These are phyloP conservation scores for Thyatira batis DNA, from an alignment of 2,888 invertebrate genomes.

Conservation along the genomic window DNA sequence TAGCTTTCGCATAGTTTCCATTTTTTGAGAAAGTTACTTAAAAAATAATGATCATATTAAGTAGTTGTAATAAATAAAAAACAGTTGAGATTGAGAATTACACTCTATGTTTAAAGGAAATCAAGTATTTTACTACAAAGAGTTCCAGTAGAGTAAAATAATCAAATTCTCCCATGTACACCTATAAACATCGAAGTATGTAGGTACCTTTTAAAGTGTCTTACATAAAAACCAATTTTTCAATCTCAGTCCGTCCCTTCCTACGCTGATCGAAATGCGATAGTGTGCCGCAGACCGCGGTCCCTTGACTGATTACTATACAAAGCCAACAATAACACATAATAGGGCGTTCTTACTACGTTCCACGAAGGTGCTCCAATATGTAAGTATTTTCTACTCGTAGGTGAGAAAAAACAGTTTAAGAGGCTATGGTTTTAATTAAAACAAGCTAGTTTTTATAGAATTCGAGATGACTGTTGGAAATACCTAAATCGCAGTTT, in stretches of 20 bases:
- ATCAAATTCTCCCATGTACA: too few species aligned
- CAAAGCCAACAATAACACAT: slow-evolving; percentile 36
- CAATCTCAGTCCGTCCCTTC: slow-evolving; percentile 13
- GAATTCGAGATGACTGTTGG: neutral
- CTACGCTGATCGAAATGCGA: slow-evolving; percentile 24
- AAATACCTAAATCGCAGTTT: neutral
- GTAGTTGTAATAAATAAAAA: too few species aligned
- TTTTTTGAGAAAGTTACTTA: too few species aligned
- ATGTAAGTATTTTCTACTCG: too few species aligned
- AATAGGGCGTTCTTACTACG: slow-evolving; percentile 32
- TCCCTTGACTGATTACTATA: slow-evolving; percentile 39
- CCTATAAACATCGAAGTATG: too few species aligned
- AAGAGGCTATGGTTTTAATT: neutral
- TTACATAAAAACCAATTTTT: slow-evolving; percentile 5
- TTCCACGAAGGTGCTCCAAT: slow-evolving; percentile 13
- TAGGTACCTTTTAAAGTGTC: too few species aligned
- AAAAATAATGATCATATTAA: too few species aligned
- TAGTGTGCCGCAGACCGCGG: slow-evolving; percentile 27
- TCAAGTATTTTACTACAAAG: too few species aligned
- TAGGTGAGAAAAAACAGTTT: slow-evolving; percentile 28
- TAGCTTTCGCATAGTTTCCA: too few species aligned
- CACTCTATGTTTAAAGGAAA: too few species aligned
- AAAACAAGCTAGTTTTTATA: neutral
- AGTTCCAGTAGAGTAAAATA: too few species aligned
- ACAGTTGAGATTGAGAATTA: too few species aligned